phyloP scores from a whole-genome alignment of 1,140 invertebrate genomes.

The Hylyphantes graminicola region DNA sequence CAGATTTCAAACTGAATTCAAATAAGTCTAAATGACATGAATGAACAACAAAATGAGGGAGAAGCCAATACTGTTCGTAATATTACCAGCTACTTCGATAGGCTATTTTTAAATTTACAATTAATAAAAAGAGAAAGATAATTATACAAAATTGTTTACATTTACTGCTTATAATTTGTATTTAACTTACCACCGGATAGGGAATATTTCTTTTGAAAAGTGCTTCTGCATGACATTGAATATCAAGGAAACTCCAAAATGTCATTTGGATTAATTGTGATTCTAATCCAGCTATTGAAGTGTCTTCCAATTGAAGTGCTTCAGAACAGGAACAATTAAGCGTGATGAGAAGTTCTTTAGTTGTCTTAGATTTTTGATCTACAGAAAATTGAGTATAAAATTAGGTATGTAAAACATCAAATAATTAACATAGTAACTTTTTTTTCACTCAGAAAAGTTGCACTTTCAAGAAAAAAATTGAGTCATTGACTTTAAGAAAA shows the following conservation, averaged over 20 bases:
- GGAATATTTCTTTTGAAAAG: not conserved
- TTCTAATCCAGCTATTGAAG: not conserved
- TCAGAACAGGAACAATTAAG: conserved; percentile 8
- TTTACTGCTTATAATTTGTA: not conserved
- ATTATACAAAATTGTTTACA: not conserved
- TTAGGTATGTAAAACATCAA: not conserved
- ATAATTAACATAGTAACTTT: not conserved
- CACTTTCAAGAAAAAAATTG: not conserved
- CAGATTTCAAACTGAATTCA: not conserved
- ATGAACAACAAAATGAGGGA: not conserved
- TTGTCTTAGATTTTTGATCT: not conserved
- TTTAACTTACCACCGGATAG: not conserved
- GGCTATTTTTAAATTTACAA: not conserved
- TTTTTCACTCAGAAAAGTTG: not conserved
- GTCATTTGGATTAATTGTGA: not conserved
- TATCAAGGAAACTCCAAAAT: conserved; percentile 7
- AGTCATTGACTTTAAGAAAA: not conserved
- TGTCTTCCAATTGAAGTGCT: not conserved
- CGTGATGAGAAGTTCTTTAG: not conserved
- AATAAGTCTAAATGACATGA: not conserved
- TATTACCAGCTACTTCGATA: not conserved
- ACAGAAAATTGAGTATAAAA: not conserved
- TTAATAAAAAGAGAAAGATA: not conserved
- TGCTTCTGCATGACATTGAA: not conserved
- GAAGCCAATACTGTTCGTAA: not conserved